Base-by-base conservation (phyloP, 2,113 vertebrate genomes). In the Ornithorhynchus anatinus region DNA sequence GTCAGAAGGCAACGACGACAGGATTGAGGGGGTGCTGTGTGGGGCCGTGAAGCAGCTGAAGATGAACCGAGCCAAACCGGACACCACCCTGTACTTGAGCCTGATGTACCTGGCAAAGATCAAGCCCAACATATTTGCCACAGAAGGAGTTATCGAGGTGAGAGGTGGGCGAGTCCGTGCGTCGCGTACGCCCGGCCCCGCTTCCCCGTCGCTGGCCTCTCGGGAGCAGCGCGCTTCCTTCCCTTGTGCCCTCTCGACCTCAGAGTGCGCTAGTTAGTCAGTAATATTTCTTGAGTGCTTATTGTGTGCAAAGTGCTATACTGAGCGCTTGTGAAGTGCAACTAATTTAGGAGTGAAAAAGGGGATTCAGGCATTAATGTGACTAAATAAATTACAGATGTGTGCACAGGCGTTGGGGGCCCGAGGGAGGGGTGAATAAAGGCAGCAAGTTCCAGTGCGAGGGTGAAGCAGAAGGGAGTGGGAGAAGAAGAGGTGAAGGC, bases 81-180 rank as follows among this genome's bases (percentile, higher is more conserved):
- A 99, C 77, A 93, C 94, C 59, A 96, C 95, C 0, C 91, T 99
- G 6, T 99, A 96, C 88, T 93, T 99, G 66, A 98, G 96, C 71
- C 95, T 99, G 53, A 99, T 99, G 97, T 99, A 96, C 80, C 82
- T 99, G 88, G 98, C 98, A 52, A 99, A 99, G 88, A 98, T 97
- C 80, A 99, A 99, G 65, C 98, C 98, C n/a, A 99, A 99, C 16
- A 95, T 99, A 42, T 99, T 99, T 50, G 96, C 97, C 14, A 99
- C 98, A 0, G 96, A 99, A 79, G 98, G 98, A 0, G 97, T 99
- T 68, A 99, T 99, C 0, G 97, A 99, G 96, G 98, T 99, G 57
- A 86, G 87, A 25, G 19, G 20, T 1, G 15, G 5, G 31, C 2
- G 2, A 1, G 4, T 7, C 15, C 8, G 5, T 3, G 2, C 15